Conservation (phyloP, 1,140 invertebrate species). For the Drosophila navojoa region DNA sequence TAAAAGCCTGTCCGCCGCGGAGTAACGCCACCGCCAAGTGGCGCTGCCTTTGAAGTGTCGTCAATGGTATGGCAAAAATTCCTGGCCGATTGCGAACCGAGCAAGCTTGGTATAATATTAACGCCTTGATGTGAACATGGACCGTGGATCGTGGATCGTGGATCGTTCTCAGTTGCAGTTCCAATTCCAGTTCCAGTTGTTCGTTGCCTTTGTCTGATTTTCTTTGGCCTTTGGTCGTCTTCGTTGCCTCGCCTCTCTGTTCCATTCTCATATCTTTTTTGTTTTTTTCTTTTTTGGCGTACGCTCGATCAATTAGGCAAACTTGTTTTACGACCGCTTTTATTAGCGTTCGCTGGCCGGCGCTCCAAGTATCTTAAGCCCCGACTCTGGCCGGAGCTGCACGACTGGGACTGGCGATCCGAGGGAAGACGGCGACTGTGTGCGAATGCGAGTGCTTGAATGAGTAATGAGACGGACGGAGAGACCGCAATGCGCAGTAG, state of each 20-base stretch:
- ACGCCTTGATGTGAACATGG: constrained; percentile 53
- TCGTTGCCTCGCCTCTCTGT: not conserved
- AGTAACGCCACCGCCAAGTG: constrained; percentile 76
- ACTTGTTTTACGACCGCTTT: constrained; percentile 84
- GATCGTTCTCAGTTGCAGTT: constrained; percentile 6
- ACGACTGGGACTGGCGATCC: not conserved
- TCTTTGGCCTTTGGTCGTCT: constrained; percentile 19
- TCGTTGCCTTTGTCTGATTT: constrained; percentile 56
- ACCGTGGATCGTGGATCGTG: constrained; percentile 11
- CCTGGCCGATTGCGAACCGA: constrained; percentile 30
- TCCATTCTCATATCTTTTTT: constrained; percentile 18
- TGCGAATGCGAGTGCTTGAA: constrained; percentile 53
- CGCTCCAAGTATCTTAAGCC: constrained; percentile 53
- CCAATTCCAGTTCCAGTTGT: constrained; percentile 42
- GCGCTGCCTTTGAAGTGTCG: constrained; percentile 73
- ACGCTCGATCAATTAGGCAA: constrained; percentile 84
- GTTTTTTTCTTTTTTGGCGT: constrained; percentile 71
- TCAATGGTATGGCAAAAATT: constrained; percentile 73
- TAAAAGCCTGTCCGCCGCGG: constrained; percentile 81
- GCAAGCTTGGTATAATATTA: constrained; percentile 68
- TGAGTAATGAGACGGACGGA: constrained; percentile 67
- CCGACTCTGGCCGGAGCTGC: not conserved
- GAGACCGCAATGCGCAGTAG: constrained; percentile 27
- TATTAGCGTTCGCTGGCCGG: constrained; percentile 71
- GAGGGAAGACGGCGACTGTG: constrained; percentile 9